Evolutionary conservation across 2,888 invertebrate species (phyloP).

Genomic region (Patella depressa): DNA sequence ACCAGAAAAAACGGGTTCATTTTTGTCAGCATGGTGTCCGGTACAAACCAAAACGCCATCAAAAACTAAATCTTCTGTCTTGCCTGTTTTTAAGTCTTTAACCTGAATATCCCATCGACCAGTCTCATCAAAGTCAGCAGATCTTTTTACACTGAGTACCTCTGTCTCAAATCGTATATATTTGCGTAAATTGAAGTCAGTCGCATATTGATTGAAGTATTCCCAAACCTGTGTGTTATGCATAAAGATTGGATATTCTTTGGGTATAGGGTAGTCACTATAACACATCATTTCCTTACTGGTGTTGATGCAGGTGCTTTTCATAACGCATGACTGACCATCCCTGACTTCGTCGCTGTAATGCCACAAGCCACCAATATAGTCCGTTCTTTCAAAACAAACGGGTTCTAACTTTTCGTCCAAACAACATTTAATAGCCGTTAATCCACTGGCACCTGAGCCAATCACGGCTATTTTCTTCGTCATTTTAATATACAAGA

Average conservation of each 20-base stretch:
- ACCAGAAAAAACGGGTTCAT: slow-evolving; percentile 52
- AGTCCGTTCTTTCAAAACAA: slow-evolving; percentile 62
- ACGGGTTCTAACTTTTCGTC: slow-evolving; percentile 61
- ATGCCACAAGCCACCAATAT: slow-evolving; percentile 67
- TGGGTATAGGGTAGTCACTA: slow-evolving; percentile 70
- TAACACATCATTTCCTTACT: slow-evolving; percentile 68
- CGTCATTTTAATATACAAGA: too few species aligned
- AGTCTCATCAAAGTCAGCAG: slow-evolving; percentile 47
- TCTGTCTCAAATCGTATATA: slow-evolving; percentile 63
- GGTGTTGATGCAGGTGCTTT: slow-evolving; percentile 65
- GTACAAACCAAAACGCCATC: slow-evolving; percentile 63
- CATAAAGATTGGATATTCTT: slow-evolving; percentile 68
- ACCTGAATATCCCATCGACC: slow-evolving; percentile 59
- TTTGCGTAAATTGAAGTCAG: slow-evolving; percentile 58
- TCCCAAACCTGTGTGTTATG: slow-evolving; percentile 59
- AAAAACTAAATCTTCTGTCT: slow-evolving; percentile 42
- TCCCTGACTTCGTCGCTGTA: slow-evolving; percentile 51
- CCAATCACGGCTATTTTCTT: slow-evolving; percentile 60
- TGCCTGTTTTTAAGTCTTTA: slow-evolving; percentile 46
- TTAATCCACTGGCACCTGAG: slow-evolving; percentile 59
- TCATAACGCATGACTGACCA: slow-evolving; percentile 63
- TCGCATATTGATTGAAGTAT: slow-evolving; percentile 68
- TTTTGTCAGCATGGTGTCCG: slow-evolving; percentile 59
- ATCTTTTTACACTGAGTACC: slow-evolving; percentile 42
- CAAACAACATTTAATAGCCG: slow-evolving; percentile 62